Evolutionary conservation across 1,140 invertebrate species (phyloP).

Genomic region (Temnothorax curvispinosus): DNA sequence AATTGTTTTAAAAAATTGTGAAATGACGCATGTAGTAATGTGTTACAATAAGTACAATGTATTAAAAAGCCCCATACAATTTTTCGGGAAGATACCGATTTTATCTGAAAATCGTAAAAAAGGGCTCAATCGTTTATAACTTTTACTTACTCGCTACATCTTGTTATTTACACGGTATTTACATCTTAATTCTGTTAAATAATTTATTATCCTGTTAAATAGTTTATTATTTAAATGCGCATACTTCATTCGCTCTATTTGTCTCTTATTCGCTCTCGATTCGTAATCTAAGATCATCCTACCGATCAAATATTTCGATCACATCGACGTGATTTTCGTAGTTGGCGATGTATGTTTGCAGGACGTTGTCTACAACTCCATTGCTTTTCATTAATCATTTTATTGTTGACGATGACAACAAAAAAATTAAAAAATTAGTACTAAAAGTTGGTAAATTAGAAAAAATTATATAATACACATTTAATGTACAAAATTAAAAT

Average conservation of each 20-base stretch:
- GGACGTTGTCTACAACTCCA: conserved; percentile 1
- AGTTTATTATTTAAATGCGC: conserved; percentile 45
- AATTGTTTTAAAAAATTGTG: background rate
- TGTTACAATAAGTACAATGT: background rate
- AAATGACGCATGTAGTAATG: background rate
- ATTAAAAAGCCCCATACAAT: conserved; percentile 23
- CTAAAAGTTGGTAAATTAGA: background rate
- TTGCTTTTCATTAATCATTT: background rate
- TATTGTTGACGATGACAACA: background rate
- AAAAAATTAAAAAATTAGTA: background rate
- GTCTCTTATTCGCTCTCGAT: conserved; percentile 10
- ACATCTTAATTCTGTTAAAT: conserved; percentile 65
- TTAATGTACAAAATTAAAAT: background rate
- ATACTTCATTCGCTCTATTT: background rate
- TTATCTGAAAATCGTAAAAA: conserved; percentile 64
- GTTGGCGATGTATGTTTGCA: conserved; percentile 4
- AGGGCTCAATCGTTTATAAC: conserved; percentile 52
- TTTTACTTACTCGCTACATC: conserved; percentile 56
- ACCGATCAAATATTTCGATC: conserved; percentile 19
- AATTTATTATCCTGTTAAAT: conserved; percentile 51
- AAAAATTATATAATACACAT: background rate
- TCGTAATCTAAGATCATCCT: conserved; percentile 28
- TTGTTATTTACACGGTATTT: conserved; percentile 76
- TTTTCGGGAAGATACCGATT: conserved; percentile 24
- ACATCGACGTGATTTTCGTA: conserved; percentile 5